Evolutionary conservation across 2,113 vertebrate genomes (phyloP).

Genomic region (Lepisosteus oculatus): DNA sequence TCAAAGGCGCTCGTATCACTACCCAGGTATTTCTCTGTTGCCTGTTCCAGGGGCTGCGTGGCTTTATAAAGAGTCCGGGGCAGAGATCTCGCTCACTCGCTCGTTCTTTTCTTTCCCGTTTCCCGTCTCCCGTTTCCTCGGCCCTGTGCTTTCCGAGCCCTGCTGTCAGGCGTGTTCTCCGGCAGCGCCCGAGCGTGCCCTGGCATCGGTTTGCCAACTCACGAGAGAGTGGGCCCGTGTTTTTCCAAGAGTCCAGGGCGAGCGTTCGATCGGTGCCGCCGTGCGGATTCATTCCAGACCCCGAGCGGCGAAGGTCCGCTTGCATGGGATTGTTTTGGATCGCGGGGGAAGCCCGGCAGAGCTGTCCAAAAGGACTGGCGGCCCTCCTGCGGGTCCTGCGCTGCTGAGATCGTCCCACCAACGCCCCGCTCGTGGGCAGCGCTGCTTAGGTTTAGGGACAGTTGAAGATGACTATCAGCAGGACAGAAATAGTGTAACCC

Average conservation of each 20-base stretch:
- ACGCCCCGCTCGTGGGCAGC: neutral
- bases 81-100: neutral
- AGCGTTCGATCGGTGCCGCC: too few species aligned
- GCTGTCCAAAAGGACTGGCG: too few species aligned
- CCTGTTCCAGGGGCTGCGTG: conserved; percentile 20
- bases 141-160: neutral
- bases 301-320: too few species aligned
- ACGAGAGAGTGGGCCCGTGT: too few species aligned
- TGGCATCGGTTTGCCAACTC: too few species aligned
- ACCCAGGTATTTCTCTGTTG: conserved; percentile 60
- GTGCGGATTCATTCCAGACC: too few species aligned
- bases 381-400: neutral
- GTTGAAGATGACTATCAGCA: neutral
- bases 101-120: too few species aligned
- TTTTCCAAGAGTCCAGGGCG: too few species aligned
- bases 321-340: too few species aligned
- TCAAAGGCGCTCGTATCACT: conserved; percentile 65
- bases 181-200: too few species aligned
- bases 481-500: conserved; percentile 27
- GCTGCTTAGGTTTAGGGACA: neutral
- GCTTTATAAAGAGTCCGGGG: conserved; percentile 27
- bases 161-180: neutral
- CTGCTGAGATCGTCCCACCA: neutral
- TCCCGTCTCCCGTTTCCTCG: neutral
- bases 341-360: too few species aligned